Percentiles rank a stretch among this genome's conserved stretches.
phyloP scores from a whole-genome alignment of 2,888 invertebrate genomes.

The Bedellia somnulentella region DNA sequence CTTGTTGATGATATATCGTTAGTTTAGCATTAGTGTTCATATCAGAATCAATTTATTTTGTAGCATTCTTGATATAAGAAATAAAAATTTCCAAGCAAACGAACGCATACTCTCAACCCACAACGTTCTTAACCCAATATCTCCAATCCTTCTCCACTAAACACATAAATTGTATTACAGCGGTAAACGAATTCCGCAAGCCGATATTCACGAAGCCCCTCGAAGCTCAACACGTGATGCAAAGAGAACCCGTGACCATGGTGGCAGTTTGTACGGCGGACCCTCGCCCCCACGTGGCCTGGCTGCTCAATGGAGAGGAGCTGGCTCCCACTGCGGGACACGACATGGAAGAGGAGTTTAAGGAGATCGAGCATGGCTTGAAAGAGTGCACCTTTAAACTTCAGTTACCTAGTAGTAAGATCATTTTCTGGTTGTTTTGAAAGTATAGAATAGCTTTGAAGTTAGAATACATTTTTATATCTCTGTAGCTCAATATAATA shows the following conservation, averaged over 20 bases:
- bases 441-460: too few relatives aligned
- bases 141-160: too few relatives aligned
- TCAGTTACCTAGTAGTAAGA: slow-evolving; percentile 69
- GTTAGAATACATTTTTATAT: too few relatives aligned
- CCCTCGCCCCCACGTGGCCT: slow-evolving; percentile 84
- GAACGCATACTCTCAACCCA: too few relatives aligned
- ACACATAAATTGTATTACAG: too few relatives aligned
- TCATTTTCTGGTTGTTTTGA: too few relatives aligned
- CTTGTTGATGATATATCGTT: too few relatives aligned
- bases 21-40: neutral
- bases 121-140: too few relatives aligned
- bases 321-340: slow-evolving; percentile 68
- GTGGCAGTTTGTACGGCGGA: slow-evolving; percentile 82
- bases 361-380: slow-evolving; percentile 72
- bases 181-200: slow-evolving; percentile 75
- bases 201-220: slow-evolving; percentile 73
- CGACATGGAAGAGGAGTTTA: slow-evolving; percentile 64
- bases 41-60: slow-evolving; percentile 1
- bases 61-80: slow-evolving; percentile 2
- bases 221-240: slow-evolving; percentile 68
- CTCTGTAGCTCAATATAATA: too few relatives aligned
- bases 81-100: too few relatives aligned
- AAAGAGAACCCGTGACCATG: slow-evolving; percentile 68
- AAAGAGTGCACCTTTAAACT: slow-evolving; percentile 82
- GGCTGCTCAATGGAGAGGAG: slow-evolving; percentile 77